Base-by-base conservation (phyloP, 1,140 invertebrate species). In the Helicoverpa armigera region DNA sequence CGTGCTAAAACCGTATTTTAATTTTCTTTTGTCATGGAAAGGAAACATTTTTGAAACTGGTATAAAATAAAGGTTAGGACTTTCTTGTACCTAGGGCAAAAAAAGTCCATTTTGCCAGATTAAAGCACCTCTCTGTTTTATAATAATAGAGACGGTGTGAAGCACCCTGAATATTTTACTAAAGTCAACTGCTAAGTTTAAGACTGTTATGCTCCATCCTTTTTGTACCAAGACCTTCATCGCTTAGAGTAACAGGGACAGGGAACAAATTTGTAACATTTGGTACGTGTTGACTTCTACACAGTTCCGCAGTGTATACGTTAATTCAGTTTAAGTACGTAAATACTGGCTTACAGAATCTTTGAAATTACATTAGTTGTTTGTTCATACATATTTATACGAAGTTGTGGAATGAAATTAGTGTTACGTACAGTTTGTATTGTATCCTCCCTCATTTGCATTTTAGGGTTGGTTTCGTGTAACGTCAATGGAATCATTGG, bases 41-140 rank as follows among this genome's bases (percentile, higher is more conserved):
- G 35, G 35, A 43, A 43, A 43, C 5, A 43, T 9, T 9, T 43
- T 9, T 43, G 35, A 43, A 43, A 43, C 35, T 43, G 35, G 9
- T 43, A 43, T 43, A 43, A 43, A 43, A 43, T 43, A 43, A 43
- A 43, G 87, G 85, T 82, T 82, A 75, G 83, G 83, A 86, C 4
- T 43, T 43, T 43, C 35, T 43, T 43, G 86, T 79, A 87, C 87
- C 84, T 80, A 77, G 77, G 86, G 90, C 88, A 87, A 91, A 89
- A 93, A 92, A 92, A 91, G 90, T 91, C 86, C 87, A 93, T 93
- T 93, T 89, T 88, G 84, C 84, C 80, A 90, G 90, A 93, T 92
- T 93, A 93, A 89, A 91, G 85, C 88, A 89, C 88, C 90, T 92
- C 67, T 53, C 89, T 79, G 81, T 87, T 88, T 88, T 88, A 80